phyloP scores from a whole-genome alignment of 2,113 vertebrate genomes.

The Perccottus glenii region DNA sequence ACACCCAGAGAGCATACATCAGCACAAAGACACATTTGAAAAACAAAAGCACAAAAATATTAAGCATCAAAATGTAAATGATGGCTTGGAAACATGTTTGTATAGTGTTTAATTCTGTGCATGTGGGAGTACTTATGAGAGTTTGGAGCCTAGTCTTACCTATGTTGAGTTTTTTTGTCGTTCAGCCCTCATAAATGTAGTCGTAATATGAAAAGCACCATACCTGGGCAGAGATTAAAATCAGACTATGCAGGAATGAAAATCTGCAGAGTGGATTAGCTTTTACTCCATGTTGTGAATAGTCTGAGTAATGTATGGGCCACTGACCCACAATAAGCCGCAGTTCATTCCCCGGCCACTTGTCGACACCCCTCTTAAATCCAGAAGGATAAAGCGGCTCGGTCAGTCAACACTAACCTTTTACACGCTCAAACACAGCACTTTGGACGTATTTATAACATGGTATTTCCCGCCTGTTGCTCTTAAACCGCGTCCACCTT shows the following conservation, averaged over 20 bases:
- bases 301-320: conserved; percentile 4
- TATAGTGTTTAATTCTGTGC: conserved; percentile 18
- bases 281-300: conserved; percentile 22
- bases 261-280: conserved; percentile 6
- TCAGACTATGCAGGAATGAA: conserved; percentile 21
- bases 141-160: conserved; percentile 38
- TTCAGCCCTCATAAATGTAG: conserved; percentile 15
- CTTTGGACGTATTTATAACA: conserved; percentile 56
- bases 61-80: background rate
- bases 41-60: background rate
- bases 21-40: no score
- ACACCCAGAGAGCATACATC: no score
- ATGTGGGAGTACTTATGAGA: conserved; percentile 50
- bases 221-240: conserved; percentile 46
- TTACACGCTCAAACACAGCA: conserved; percentile 26
- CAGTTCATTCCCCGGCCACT: conserved; percentile 34
- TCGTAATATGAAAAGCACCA: conserved; percentile 60
- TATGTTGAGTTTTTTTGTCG: conserved; percentile 24
- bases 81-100: conserved; percentile 6
- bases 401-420: conserved; percentile 50
- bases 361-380: conserved; percentile 34
- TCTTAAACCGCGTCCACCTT: conserved; percentile 51
- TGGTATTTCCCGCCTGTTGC: conserved; percentile 62
- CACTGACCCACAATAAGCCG: conserved; percentile 46
- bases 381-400: conserved; percentile 12